Base-by-base conservation (phyloP, 2,888 invertebrate genomes). In the Agrochola macilenta region DNA sequence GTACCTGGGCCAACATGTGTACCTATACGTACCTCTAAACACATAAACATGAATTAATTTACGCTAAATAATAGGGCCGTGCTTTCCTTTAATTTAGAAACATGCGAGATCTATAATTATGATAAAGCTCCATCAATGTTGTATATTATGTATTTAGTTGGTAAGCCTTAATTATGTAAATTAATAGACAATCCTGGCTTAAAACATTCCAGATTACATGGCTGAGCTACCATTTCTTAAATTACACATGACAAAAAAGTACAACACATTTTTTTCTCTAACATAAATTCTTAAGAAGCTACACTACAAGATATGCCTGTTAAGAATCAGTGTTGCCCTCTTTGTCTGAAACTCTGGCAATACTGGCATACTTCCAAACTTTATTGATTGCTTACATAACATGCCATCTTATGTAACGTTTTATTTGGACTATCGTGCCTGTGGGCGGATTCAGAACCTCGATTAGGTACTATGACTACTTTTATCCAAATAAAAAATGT, bases 331-430 rank as follows among this genome's bases (percentile, higher is more conserved):
- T 80, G 77, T 87, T 78, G 80, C 73, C 76, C 78, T 76, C 79
- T 72, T 87, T 81, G 78, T 82, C 78, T 77, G 82, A 12, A 54
- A 49, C 76, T 71, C 80, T 74, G 80, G 64, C 73, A 76, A 75
- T 46, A 77, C 87, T 91, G 91, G 91, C 91, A 81, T 71, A 75
- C 76, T 81, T 90, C 91, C 91, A 91, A 90, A 79, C 75, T 75
- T 69, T 89, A 91, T 91, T 85, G 91, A 91, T 90, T 87, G 68
- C 78, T 89, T 87, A 85, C 78, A 83, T 85, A 82, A 75, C 82
- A 78, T 79, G 78, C 80, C 73, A 66, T 68, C 68, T 90, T 91
- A 88, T 84, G 83, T 89, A 87, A 89, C 73, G 52, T 74, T 78
- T 76, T 83, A 83, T 83, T 70, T 83, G 64, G 86, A 71, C 78